These are phyloP conservation scores for Caenorhabditis sinica DNA, from an alignment of 2,888 invertebrate genomes.

Conservation along the genomic window DNA sequence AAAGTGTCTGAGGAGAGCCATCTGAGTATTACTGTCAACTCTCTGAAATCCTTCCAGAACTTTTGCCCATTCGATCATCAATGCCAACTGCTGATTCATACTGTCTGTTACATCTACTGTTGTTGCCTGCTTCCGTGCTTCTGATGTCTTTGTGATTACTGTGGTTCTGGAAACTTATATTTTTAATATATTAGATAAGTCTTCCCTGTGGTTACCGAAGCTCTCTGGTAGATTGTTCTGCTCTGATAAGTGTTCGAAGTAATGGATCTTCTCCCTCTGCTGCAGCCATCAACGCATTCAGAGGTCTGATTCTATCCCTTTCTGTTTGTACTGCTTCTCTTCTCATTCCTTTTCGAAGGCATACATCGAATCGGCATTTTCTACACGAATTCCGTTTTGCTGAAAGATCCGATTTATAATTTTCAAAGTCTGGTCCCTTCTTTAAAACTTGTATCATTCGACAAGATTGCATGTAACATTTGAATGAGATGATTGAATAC, in stretches of 20 bases:
- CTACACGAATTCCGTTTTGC: conserved; percentile 82
- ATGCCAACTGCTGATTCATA: conserved; percentile 95
- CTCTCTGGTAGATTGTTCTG: conserved; percentile 73
- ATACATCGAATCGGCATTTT: conserved; percentile 81
- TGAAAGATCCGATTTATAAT: conserved; percentile 47
- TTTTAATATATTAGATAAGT: neutral
- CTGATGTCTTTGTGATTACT: conserved; percentile 77
- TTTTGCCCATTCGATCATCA: conserved; percentile 97
- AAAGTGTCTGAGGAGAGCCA: conserved; percentile 87
- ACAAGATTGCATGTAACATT: conserved; percentile 31
- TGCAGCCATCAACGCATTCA: conserved; percentile 15
- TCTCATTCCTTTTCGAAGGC: conserved; percentile 80
- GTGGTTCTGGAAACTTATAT: conserved; percentile 54
- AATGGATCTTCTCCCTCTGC: conserved; percentile 67
- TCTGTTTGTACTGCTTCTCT: conserved; percentile 74
- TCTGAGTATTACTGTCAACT: conserved; percentile 93
- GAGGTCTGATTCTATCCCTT: conserved; percentile 65
- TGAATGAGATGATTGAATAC: conserved; percentile 41
- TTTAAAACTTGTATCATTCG: neutral
- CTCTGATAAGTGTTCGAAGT: conserved; percentile 70
- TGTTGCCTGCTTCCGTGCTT: conserved; percentile 74
- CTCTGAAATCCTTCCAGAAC: conserved; percentile 96
- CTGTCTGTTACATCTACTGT: conserved; percentile 85
- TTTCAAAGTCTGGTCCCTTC: neutral
- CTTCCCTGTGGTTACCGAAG: conserved; percentile 56